These are phyloP conservation scores for Aphodius granarius DNA, from an alignment of 2,888 invertebrate genomes.

Conservation along the genomic window DNA sequence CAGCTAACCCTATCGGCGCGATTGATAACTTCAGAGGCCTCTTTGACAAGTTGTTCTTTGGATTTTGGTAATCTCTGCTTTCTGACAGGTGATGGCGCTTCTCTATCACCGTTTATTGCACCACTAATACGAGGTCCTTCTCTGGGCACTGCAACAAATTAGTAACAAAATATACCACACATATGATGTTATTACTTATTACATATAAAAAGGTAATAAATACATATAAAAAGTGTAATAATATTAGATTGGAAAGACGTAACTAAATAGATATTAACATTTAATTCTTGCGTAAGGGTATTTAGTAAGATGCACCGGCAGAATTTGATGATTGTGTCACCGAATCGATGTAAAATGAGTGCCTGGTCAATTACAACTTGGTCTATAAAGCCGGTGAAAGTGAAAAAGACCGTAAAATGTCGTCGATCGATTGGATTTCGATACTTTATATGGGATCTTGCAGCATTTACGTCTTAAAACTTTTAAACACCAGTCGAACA, in stretches of 20 bases:
- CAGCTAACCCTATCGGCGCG: constrained; percentile 76
- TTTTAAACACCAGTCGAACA: neutral
- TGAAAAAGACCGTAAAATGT: neutral
- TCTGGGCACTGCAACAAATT: constrained; percentile 54
- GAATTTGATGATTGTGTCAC: neutral
- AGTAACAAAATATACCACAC: too few relatives aligned
- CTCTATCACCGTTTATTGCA: constrained; percentile 55
- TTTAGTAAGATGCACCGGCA: neutral
- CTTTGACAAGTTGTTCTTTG: constrained; percentile 72
- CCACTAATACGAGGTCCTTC: constrained; percentile 53
- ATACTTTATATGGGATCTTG: neutral
- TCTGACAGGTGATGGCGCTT: constrained; percentile 54
- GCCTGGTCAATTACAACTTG: neutral
- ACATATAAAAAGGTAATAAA: too few relatives aligned
- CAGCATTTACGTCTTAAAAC: neutral
- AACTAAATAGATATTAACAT: neutral
- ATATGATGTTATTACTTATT: too few relatives aligned
- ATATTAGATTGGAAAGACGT: neutral
- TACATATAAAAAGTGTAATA: too few relatives aligned
- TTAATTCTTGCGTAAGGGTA: neutral
- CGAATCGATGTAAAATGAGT: neutral
- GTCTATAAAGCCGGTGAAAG: neutral
- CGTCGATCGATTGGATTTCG: neutral
- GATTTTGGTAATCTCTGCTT: constrained; percentile 70
- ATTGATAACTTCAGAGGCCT: constrained; percentile 73